These are phyloP conservation scores for Siniperca chuatsi DNA, from an alignment of 2,113 vertebrate species.

Conservation along the genomic window DNA sequence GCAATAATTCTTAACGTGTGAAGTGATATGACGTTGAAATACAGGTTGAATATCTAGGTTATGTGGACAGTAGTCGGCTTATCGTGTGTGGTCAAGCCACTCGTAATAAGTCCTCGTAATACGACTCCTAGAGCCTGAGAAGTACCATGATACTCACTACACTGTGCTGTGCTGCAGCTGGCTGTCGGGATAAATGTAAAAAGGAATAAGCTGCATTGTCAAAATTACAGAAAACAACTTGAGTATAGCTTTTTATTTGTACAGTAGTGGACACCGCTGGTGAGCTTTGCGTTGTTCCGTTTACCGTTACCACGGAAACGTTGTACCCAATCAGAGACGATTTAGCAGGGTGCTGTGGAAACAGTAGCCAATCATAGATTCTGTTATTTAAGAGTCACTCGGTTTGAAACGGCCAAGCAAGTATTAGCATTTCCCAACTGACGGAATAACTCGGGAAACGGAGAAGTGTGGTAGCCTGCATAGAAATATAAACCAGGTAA, in stretches of 20 bases:
- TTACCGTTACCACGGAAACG: constrained; percentile 72
- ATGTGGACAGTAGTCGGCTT: neutral
- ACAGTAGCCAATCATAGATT: constrained; percentile 69
- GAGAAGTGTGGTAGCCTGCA: neutral
- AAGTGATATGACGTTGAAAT: neutral
- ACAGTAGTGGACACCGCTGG: neutral
- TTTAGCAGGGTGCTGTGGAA: neutral
- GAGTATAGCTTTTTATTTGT: neutral
- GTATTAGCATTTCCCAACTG: constrained; percentile 71
- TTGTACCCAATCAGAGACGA: constrained; percentile 67
- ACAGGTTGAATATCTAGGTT: neutral
- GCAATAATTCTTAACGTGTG: neutral
- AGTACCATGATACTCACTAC: no score
- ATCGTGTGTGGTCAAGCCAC: neutral
- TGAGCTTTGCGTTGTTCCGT: constrained; percentile 53
- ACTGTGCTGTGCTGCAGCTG: neutral
- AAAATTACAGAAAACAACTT: neutral
- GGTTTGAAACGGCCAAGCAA: constrained; percentile 78
- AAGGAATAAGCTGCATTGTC: neutral
- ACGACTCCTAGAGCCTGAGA: neutral
- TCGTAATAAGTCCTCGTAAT: neutral
- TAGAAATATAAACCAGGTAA: constrained; percentile 22
- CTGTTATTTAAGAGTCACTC: constrained; percentile 57
- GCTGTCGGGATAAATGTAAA: neutral
- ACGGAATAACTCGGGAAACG: constrained; percentile 8